phyloP scores from a whole-genome alignment of 2,797 vertebrate genomes.

The Chelon auratus region DNA sequence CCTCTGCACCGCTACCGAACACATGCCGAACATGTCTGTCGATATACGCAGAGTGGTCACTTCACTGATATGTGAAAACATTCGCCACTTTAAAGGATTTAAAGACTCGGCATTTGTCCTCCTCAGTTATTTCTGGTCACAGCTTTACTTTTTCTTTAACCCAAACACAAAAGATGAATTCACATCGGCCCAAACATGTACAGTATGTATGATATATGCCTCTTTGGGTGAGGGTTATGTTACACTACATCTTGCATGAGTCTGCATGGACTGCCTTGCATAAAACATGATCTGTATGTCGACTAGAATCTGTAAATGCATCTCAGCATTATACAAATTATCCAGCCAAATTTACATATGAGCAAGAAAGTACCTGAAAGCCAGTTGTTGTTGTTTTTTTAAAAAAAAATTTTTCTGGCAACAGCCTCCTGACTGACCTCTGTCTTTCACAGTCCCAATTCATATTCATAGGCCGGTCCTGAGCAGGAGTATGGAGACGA shows the following conservation, averaged over 20 bases:
- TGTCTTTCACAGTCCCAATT: conserved; percentile 46
- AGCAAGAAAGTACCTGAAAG: conserved; percentile 33
- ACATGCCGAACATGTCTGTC: conserved; percentile 61
- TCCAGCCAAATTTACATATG: conserved; percentile 16
- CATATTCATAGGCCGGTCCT: conserved; percentile 66
- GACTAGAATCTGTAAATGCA: conserved; percentile 35
- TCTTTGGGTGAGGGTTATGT: no score
- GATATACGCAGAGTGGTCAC: conserved; percentile 50
- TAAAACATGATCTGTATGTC: conserved; percentile 37
- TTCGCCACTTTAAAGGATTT: not conserved
- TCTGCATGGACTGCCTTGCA: conserved; percentile 10
- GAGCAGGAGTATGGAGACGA: conserved; percentile 36
- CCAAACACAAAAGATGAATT: conserved; percentile 11
- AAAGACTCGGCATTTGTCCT: conserved; percentile 17
- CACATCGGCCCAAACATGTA: not conserved
- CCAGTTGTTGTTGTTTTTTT: not conserved
- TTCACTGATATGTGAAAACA: conserved; percentile 44
- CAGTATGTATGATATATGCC: no score
- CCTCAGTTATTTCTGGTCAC: conserved; percentile 4
- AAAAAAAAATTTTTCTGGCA: conserved; percentile 2
- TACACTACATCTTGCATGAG: conserved; percentile 6
- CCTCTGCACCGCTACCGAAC: conserved; percentile 71
- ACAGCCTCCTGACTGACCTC: conserved; percentile 37
- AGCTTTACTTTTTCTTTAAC: conserved; percentile 2
- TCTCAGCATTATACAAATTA: conserved; percentile 36